These are phyloP conservation scores for Drosophila antonietae DNA, from an alignment of 2,888 invertebrate species.

Conservation along the genomic window DNA sequence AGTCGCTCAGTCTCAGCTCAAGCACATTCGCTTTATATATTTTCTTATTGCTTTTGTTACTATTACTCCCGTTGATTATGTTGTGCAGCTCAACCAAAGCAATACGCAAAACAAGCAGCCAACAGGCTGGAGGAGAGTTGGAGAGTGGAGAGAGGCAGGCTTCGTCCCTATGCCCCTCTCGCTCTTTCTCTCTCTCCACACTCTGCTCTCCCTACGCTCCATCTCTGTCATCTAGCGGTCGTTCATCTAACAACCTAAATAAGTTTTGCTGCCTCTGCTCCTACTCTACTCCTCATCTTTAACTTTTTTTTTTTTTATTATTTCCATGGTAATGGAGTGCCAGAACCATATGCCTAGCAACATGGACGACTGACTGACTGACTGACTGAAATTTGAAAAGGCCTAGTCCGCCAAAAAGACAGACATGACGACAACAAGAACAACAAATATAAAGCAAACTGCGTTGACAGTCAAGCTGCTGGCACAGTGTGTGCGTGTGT, in stretches of 20 bases:
- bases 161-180: background rate
- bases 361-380: conserved; percentile 34
- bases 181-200: background rate
- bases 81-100: conserved; percentile 36
- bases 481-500: conserved; percentile 27
- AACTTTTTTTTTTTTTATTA: conserved; percentile 20
- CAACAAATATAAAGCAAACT: conserved; percentile 41
- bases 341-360: conserved; percentile 36
- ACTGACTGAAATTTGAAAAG: conserved; percentile 54
- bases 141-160: background rate
- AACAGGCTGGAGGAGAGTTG: background rate
- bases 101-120: conserved; percentile 34
- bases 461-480: conserved; percentile 53
- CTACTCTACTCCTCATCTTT: conserved; percentile 21
- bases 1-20: background rate
- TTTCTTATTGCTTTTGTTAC: conserved; percentile 21
- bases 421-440: conserved; percentile 12
- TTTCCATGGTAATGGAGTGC: conserved; percentile 61
- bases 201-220: background rate
- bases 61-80: conserved; percentile 53
- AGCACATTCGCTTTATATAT: conserved; percentile 7
- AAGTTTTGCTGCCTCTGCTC: conserved; percentile 58
- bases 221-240: conserved; percentile 53
- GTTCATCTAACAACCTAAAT: conserved; percentile 74
- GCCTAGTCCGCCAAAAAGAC: conserved; percentile 46